These are phyloP conservation scores for Dromius quadrimaculatus DNA, from an alignment of 2,888 invertebrate genomes.

Conservation along the genomic window DNA sequence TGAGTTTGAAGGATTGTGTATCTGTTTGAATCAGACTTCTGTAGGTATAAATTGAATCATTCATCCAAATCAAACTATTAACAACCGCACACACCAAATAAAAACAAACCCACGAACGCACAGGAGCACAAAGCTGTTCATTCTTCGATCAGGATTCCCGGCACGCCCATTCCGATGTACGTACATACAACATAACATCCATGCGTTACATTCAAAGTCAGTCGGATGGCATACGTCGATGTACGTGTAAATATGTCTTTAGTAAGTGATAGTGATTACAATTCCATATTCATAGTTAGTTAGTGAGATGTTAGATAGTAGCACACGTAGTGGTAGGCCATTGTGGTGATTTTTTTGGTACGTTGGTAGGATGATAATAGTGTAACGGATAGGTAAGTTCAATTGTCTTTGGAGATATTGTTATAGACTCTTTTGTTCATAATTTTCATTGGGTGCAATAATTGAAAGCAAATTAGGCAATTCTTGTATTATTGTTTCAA, in stretches of 20 bases:
- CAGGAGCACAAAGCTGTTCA: constrained; percentile 28
- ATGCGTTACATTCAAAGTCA: constrained; percentile 20
- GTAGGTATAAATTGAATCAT: constrained; percentile 8
- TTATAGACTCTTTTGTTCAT: no score
- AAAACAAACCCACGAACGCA: not conserved
- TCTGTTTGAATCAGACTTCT: no score
- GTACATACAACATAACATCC: constrained; percentile 2
- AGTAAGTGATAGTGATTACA: not conserved
- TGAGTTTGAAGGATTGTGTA: no score
- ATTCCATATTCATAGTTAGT: constrained; percentile 16
- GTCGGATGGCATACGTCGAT: constrained; percentile 15
- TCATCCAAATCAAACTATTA: constrained; percentile 13
- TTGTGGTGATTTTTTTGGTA: constrained; percentile 9
- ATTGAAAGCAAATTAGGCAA: no score
- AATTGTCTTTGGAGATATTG: not conserved
- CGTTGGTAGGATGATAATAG: constrained; percentile 26
- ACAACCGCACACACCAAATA: constrained; percentile 11
- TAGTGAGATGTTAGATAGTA: constrained; percentile 6
- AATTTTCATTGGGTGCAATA: no score
- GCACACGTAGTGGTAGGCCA: constrained; percentile 24
- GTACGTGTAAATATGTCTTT: constrained; percentile 31
- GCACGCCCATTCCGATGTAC: constrained; percentile 21
- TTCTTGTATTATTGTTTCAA: no score
- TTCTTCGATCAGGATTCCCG: constrained; percentile 40
- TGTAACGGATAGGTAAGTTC: constrained; percentile 14